Evolutionary conservation across 2,797 vertebrate genomes (phyloP).

Genomic region (Lemur catta): DNA sequence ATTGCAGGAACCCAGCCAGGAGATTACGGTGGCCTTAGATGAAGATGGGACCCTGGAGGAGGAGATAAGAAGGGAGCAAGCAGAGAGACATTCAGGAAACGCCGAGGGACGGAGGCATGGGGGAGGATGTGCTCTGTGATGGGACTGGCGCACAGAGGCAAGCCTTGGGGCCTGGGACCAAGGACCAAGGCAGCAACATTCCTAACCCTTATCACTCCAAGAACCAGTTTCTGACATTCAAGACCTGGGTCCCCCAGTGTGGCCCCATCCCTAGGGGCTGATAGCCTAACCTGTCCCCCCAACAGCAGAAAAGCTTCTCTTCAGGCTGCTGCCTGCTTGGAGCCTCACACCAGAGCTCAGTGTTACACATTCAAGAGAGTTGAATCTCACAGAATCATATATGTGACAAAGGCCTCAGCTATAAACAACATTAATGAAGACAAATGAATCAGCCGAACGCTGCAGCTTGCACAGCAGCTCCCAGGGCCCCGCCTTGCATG

Average conservation of each 20-base stretch:
- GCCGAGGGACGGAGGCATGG: neutral
- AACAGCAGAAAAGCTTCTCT: neutral
- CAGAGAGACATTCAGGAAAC: neutral
- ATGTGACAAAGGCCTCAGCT: conserved; percentile 65
- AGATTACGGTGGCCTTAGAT: neutral
- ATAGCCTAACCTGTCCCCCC: neutral
- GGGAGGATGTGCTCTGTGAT: neutral
- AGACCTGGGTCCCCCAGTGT: neutral
- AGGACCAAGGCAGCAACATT: neutral
- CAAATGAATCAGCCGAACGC: conserved; percentile 59
- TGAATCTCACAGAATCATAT: conserved; percentile 52
- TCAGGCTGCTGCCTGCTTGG: neutral
- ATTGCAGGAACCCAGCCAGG: neutral
- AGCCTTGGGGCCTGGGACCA: neutral
- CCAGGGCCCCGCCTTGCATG: neutral
- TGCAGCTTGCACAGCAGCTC: conserved; percentile 23
- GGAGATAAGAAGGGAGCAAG: neutral
- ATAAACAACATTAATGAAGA: conserved; percentile 73
- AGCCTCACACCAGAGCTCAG: conserved; percentile 19
- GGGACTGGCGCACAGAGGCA: neutral
- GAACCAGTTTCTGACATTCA: neutral
- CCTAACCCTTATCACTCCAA: neutral
- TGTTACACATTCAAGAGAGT: conserved; percentile 61
- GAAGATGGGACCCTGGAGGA: neutral
- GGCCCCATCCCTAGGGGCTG: neutral